Base-by-base conservation (phyloP, 92 coral and sea anemone species). In the Porites rus region DNA sequence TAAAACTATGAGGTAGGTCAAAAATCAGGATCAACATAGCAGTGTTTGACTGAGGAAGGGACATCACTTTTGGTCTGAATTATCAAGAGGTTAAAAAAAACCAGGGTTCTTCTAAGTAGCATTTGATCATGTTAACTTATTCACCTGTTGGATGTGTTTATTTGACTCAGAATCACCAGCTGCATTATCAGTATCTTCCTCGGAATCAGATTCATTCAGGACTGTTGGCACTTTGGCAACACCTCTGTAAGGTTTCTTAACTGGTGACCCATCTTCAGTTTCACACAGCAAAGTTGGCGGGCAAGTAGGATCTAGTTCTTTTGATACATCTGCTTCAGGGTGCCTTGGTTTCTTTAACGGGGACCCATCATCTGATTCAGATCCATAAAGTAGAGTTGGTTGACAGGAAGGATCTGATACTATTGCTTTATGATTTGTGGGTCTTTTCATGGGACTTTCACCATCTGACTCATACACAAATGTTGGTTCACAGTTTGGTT, bases 361-460 rank as follows among this genome's bases (percentile, higher is more conserved):
- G 46, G 78, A 82, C 2, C 76, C 88, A 73, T 83, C 70, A 3
- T 81, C 87, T 38, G 91, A 82, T 60, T 76, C 88, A 73, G 81
- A 75, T 46, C 76, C 91, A 75, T 38, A 38, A 38, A 88, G 43
- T 16, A 83, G 38, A 67, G 91, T 88, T 54, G 83, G 83, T 7
- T 58, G 79, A 76, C 88, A 83, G 28, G 84, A 22, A n/a, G 65
- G 83, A 22, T 60, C 46, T 46, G 74, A 11, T 25, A 11, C 80
- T 74, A 61, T 12, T 50, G 64, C 74, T 65, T 63, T 63, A n/a
- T 65, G 72, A 64, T 83, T 58, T 79, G 21, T 83, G 24, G 87
- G 87, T 75, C 86, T 81, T 54, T 81, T 81, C 9, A 58, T 28
- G 11, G 86, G 91, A 43, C 83, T 88, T 4, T 70, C 88, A 73